These are phyloP conservation scores for Heterodera filipjevi DNA, from an alignment of 2,888 invertebrate species.

Conservation along the genomic window DNA sequence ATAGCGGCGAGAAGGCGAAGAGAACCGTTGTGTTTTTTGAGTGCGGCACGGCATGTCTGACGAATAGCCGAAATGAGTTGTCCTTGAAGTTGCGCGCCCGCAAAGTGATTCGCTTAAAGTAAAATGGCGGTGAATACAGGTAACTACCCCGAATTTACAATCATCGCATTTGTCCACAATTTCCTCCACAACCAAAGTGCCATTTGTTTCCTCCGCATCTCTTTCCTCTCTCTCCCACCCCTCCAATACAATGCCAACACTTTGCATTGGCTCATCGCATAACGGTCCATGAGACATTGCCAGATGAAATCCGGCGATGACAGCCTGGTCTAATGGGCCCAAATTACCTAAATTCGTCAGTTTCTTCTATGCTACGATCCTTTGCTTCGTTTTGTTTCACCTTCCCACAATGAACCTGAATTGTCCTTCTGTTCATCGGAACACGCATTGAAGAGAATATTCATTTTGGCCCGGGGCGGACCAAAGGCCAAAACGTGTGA, in stretches of 20 bases:
- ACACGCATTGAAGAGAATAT: slow-evolving; percentile 83
- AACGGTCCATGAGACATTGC: slow-evolving; percentile 78
- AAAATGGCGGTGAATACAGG: neutral
- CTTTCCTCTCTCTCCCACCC: slow-evolving; percentile 72
- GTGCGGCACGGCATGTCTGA: slow-evolving; percentile 83
- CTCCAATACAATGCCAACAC: slow-evolving; percentile 86
- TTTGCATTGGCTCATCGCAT: slow-evolving; percentile 95
- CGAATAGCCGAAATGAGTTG: slow-evolving; percentile 89
- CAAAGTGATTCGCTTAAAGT: neutral
- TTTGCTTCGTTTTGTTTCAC: neutral
- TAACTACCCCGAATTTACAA: neutral
- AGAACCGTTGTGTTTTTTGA: slow-evolving; percentile 75
- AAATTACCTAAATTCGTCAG: slow-evolving; percentile 49
- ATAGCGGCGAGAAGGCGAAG: slow-evolving; percentile 92
- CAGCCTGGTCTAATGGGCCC: slow-evolving; percentile 52
- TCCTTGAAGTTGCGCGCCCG: slow-evolving; percentile 69
- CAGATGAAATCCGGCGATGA: slow-evolving; percentile 60
- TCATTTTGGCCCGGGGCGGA: slow-evolving; percentile 84
- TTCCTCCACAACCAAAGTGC: neutral
- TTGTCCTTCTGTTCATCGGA: slow-evolving; percentile 68
- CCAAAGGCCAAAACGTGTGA: slow-evolving; percentile 85
- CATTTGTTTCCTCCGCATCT: slow-evolving; percentile 21
- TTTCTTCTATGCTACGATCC: neutral
- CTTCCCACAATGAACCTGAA: neutral
- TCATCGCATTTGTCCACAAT: neutral